Conservation (phyloP, 2,797 vertebrate species). For the Synanceia verrucosa region DNA sequence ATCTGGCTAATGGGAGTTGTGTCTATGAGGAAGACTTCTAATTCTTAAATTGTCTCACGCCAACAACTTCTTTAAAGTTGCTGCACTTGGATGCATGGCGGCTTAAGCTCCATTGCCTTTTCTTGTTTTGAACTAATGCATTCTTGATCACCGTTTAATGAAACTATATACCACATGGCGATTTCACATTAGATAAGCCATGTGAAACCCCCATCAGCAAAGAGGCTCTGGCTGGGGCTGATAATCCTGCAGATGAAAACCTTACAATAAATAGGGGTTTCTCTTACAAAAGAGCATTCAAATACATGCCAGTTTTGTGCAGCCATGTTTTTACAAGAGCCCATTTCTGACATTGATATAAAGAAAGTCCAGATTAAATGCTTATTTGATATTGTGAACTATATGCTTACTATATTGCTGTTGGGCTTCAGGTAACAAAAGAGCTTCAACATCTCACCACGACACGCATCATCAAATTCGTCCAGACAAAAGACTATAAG, state of each 20-base stretch:
- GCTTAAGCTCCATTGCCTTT: constrained; percentile 99
- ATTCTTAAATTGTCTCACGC: constrained; percentile 99
- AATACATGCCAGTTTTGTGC: constrained; percentile 82
- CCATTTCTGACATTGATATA: constrained; percentile 32
- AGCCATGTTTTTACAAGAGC: constrained; percentile 36
- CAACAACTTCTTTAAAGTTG: constrained; percentile 99
- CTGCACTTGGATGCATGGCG: constrained; percentile 99
- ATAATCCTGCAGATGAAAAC: constrained; percentile 99
- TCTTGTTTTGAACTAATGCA: constrained; percentile 99
- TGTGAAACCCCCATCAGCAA: constrained; percentile 99
- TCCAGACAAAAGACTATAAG: constrained; percentile 78
- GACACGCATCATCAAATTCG: constrained; percentile 76
- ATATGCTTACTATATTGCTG: constrained; percentile 30
- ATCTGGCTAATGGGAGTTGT: constrained; percentile 98
- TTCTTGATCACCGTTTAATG: constrained; percentile 99
- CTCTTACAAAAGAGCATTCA: constrained; percentile 97
- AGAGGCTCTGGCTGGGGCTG: constrained; percentile 99
- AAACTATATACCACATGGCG: constrained; percentile 99
- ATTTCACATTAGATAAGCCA: constrained; percentile 99
- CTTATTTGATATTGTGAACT: constrained; percentile 35
- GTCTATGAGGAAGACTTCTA: constrained; percentile 99
- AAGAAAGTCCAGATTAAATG: constrained; percentile 26
- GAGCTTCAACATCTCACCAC: constrained; percentile 51
- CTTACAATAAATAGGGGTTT: constrained; percentile 98
- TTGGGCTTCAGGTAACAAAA: constrained; percentile 72